Evolutionary conservation across 2,113 vertebrate genomes (phyloP), one percentile per base, ranked within the genome.

Genomic region (Dasyprocta punctata): DNA sequence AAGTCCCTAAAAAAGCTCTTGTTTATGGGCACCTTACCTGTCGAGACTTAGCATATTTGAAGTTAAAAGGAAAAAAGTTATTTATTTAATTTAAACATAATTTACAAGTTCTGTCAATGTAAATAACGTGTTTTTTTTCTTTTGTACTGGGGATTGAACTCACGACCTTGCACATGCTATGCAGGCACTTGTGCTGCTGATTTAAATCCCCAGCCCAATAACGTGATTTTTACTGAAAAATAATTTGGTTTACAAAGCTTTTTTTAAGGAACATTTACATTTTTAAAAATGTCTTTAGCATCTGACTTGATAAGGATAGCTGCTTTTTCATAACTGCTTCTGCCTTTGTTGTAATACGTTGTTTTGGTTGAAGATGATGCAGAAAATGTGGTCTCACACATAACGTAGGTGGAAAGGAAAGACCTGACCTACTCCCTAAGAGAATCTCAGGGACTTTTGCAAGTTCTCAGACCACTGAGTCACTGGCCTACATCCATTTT

Each of bases 291-390:
- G 26, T 95, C 52, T 65, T 91, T 85, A 73, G 13, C 96, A 44
- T 82, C 71, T 91, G 92, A 52, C 63, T 91, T 93, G 88, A 97
- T 65, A 89, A 97, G 85, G 44, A 61, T n/a, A 93, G 47, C 84
- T 90, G 67, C n/a, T 91, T 97, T 97, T 89, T 94, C 52, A 11
- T 44, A 88, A 81, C 24, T 85, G 36, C 75, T 97, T 96, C 94
- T 96, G 16, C 36, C 28, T 90, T 90, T 94, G 38, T 95, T 92
- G 69, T 92, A 61, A 56, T 95, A 91, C 44, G 26, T 92, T 96
- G 58, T 95, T 93, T 96, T 96, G 63, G 49, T 97, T 89, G 77
- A 92, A 60, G 56, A 90, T 20, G 56, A 38, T 80, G 56, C 71
- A 96, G 84, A 92, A 95, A 81, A 92, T 69, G 2, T 63, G 61